These are phyloP conservation scores for Acheta domesticus DNA, from an alignment of 2,888 invertebrate genomes.

Conservation along the genomic window DNA sequence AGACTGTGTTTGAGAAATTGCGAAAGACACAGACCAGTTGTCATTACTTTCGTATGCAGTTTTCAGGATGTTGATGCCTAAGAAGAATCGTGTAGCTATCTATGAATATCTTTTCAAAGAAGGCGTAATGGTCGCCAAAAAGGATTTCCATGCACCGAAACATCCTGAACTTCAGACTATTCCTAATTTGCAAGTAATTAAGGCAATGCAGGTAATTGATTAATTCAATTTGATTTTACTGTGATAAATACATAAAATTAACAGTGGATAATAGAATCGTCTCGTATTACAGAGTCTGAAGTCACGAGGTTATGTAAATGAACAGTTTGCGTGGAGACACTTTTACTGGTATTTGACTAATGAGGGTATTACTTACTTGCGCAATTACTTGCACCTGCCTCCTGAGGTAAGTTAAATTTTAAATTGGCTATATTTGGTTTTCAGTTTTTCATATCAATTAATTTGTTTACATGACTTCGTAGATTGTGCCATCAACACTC, in stretches of 20 bases:
- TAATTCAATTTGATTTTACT: too few relatives aligned
- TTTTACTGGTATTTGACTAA: slow-evolving; percentile 99
- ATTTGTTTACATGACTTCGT: slow-evolving; percentile 27
- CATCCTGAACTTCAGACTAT: slow-evolving; percentile 94
- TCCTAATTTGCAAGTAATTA: slow-evolving; percentile 97
- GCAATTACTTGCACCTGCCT: slow-evolving; percentile 93
- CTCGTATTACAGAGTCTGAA: slow-evolving; percentile 69
- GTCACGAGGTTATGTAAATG: slow-evolving; percentile 95
- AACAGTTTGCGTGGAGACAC: slow-evolving; percentile 99
- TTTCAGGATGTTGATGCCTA: slow-evolving; percentile 99
- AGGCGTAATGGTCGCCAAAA: slow-evolving; percentile 99
- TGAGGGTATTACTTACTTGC: slow-evolving; percentile 94
- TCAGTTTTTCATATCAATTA: background rate
- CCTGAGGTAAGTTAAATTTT: slow-evolving; percentile 60
- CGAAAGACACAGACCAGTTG: too few relatives aligned
- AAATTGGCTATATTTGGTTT: background rate
- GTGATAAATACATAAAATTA: too few relatives aligned
- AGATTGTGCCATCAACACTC: slow-evolving; percentile 94
- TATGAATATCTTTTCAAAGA: slow-evolving; percentile 98
- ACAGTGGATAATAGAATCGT: too few relatives aligned
- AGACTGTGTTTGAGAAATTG: too few relatives aligned
- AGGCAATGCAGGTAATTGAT: slow-evolving; percentile 77
- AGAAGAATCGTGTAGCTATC: slow-evolving; percentile 92
- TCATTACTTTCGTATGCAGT: slow-evolving; percentile 27
- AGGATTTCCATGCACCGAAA: slow-evolving; percentile 96